Evolutionary conservation across 2,888 invertebrate species (phyloP), one percentile per base, ranked within the genome.

Genomic region (Allygus modestus): DNA sequence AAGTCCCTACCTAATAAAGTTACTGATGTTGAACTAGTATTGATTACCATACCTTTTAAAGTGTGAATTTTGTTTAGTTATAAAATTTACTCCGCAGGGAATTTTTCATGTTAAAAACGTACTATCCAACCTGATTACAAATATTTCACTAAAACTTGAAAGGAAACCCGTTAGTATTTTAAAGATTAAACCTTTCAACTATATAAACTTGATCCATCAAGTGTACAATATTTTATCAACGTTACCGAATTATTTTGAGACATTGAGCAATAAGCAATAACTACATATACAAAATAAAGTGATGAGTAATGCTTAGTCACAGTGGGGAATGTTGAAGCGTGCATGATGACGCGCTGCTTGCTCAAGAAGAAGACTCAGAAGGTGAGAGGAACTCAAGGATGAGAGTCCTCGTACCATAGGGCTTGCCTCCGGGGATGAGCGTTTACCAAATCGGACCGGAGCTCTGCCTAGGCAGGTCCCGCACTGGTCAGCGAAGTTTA

Each of bases 391-490:
- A 1, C 15, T 11, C 17, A 41, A 11, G 12, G 46, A 28, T 0
- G 26, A 0, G 1, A 46, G 23, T n/a, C 28, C 77, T 51, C 46
- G 1, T 7, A 26, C 0, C 43, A 46, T 46, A 17, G 5, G 0
- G 43, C 26, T 17, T 1, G 9, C 31, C 2, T 46, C 46, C 15
- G 46, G 28, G 12, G 77, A 51, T 5, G 77, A 77, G 5, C 77
- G 77, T 28, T 77, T 77, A 9, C 77, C 77, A 28, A 77, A 77
- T 28, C 77, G 77, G 23, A 77, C 77, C 5, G 77, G 77, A 28
- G 43, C 28, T 20, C 77, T 37, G 46, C 41, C 41, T 2, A 46
- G 46, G 28, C 77, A 77, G 1, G 46, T 77, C 1, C 46, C 46
- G 41, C 77, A 77, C n/a, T 77, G 77, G 12, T 46, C 77, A 17